Evolutionary conservation across 1,140 invertebrate species (phyloP).

Genomic region (Neodiprion fabricii): DNA sequence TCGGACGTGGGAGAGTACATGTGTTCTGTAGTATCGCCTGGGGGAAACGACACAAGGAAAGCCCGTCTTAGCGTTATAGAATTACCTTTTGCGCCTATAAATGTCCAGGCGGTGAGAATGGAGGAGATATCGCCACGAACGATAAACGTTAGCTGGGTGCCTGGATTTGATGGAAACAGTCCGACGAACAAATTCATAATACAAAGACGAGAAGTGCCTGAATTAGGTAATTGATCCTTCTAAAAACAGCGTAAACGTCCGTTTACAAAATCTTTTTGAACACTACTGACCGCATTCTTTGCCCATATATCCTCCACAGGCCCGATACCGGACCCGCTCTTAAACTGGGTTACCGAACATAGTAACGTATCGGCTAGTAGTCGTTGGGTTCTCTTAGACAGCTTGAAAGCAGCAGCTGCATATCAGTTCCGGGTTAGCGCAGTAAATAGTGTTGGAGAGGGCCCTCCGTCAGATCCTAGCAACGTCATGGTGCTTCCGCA

Average conservation of each 20-base stretch:
- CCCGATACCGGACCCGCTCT: constrained; percentile 78
- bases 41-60: constrained; percentile 89
- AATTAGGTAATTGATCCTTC: constrained; percentile 69
- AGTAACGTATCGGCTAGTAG: constrained; percentile 83
- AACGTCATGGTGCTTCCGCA: constrained; percentile 88
- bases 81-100: constrained; percentile 89
- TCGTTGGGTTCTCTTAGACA: constrained; percentile 81
- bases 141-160: constrained; percentile 93
- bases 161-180: constrained; percentile 96
- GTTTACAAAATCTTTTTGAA: constrained; percentile 10
- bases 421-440: constrained; percentile 97
- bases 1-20: constrained; percentile 83
- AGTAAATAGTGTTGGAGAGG: constrained; percentile 94
- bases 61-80: constrained; percentile 90
- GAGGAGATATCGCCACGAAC: constrained; percentile 62
- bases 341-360: constrained; percentile 89
- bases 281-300: not conserved
- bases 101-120: constrained; percentile 78
- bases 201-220: constrained; percentile 86
- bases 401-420: constrained; percentile 90
- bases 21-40: constrained; percentile 83
- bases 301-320: constrained; percentile 60
- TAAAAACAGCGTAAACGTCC: constrained; percentile 9
- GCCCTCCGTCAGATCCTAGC: constrained; percentile 86
- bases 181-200: constrained; percentile 93